Evolutionary conservation across 2,113 vertebrate genomes (phyloP), one percentile per base, ranked within the genome.

Genomic region (Conger conger): DNA sequence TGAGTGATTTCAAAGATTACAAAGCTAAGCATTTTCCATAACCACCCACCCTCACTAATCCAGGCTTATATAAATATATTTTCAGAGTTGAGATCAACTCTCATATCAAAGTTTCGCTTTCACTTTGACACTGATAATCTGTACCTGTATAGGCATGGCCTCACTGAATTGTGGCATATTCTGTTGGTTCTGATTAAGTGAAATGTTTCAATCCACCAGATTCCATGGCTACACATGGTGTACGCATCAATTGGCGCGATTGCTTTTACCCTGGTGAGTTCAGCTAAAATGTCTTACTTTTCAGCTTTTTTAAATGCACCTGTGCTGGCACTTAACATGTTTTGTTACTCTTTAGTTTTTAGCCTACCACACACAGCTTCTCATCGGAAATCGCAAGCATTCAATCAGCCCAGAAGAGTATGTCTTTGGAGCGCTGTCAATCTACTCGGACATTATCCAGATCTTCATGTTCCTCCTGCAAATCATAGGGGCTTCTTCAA

Each of bases 161-260:
- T 20, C 2, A 63, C 20, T 27, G 18, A 73, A 73, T 33, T 27
- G 15, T 9, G 68, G n/a, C 5, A 33, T 73, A 23, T 33, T 33
- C 3, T 3, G 9, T 33, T 68, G 27, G 79, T 86, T 83, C 20
- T 81, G 2, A 50, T 50, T 54, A 37, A 0, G 80, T 33, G 40
- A 20, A 30, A 23, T 27, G 76, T 36, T 86, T 86, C 84, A 81
- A 86, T 89, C 90, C 3, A 0, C 0, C 92, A 99, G 98, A 88
- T 99, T 13, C 91, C 93, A 4, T 99, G 97, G 97, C 96, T 98
- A 17, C 97, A 99, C 79, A 99, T 99, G 98, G 88, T 99, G 54
- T 99, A 99, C 0, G 97, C 97, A 0, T 97, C 96, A 82, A 92
- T 98, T 0, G 97, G 97, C 3, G 97, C 97, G 73, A 92, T 99